These are phyloP conservation scores for Anthopleura sola DNA, from an alignment of 64 coral and sea anemone genomes.

Conservation along the genomic window DNA sequence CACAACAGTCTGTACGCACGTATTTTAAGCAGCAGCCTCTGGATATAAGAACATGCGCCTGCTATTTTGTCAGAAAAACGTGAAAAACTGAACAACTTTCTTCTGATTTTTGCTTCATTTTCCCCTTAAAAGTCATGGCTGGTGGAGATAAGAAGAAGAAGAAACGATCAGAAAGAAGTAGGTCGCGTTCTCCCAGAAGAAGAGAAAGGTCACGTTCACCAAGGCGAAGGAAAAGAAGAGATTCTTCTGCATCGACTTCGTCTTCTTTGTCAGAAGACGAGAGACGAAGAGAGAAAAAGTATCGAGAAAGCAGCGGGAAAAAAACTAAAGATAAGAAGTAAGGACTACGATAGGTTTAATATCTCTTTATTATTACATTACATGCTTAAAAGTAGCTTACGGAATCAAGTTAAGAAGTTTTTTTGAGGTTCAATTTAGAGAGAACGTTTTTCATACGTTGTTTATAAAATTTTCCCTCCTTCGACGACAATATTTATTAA, in stretches of 20 bases:
- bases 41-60: not conserved
- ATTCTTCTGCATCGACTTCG: not conserved
- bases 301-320: not conserved
- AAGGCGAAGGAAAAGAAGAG: slow-evolving; percentile 19
- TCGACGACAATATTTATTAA: too few species aligned
- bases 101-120: not conserved
- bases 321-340: not conserved
- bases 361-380: not conserved
- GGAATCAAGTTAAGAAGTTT: not conserved
- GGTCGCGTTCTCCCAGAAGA: slow-evolving; percentile 54
- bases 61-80: not conserved
- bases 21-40: not conserved
- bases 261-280: not conserved
- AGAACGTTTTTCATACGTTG: not conserved
- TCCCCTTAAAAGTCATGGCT: slow-evolving; percentile 15
- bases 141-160: slow-evolving; percentile 49
- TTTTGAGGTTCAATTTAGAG: not conserved
- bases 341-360: not conserved
- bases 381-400: not conserved
- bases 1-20: not conserved
- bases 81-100: not conserved
- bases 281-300: slow-evolving; percentile 9
- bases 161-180: slow-evolving; percentile 36
- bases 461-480: not conserved
- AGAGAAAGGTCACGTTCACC: slow-evolving; percentile 24